These are phyloP conservation scores for Calonectris borealis DNA, from an alignment of 2,113 vertebrate genomes.

Conservation along the genomic window DNA sequence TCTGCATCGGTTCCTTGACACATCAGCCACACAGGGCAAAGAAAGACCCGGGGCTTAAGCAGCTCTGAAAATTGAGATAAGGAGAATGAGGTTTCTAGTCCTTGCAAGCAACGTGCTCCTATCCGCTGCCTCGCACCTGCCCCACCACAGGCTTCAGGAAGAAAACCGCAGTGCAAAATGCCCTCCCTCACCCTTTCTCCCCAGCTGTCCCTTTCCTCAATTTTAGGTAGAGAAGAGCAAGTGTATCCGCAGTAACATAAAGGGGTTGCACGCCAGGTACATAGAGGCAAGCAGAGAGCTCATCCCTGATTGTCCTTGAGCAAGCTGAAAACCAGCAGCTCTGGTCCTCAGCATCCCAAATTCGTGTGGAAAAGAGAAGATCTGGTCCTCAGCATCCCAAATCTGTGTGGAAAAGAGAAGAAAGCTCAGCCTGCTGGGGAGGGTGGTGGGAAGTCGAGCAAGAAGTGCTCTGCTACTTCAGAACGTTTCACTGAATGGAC, in stretches of 20 bases:
- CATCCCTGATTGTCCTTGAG: constrained; percentile 63
- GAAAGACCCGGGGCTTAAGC: neutral
- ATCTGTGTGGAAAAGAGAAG: neutral
- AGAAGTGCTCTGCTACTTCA: neutral
- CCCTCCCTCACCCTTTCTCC: neutral
- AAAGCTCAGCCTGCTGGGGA: neutral
- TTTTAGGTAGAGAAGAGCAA: constrained; percentile 72
- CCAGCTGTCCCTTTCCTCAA: constrained; percentile 50
- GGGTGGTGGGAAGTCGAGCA: neutral
- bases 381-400: constrained; percentile 68
- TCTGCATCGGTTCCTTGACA: neutral
- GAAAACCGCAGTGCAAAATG: neutral
- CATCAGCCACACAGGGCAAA: neutral
- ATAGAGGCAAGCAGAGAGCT: constrained; percentile 70
- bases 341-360: constrained; percentile 67
- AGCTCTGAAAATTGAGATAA: neutral
- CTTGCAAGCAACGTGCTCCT: neutral
- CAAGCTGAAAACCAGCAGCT: constrained; percentile 73
- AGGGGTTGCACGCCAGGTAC: constrained; percentile 60
- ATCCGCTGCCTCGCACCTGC: fast-evolving
- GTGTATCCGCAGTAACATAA: constrained; percentile 62
- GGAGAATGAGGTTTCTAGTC: neutral
- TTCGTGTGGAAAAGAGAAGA: neutral
- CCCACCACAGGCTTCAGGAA: fast-evolving
- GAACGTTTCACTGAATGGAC: neutral